Evolutionary conservation across 2,888 invertebrate genomes (phyloP), one percentile per base, ranked within the genome.

Genomic region (Callinectes sapidus): DNA sequence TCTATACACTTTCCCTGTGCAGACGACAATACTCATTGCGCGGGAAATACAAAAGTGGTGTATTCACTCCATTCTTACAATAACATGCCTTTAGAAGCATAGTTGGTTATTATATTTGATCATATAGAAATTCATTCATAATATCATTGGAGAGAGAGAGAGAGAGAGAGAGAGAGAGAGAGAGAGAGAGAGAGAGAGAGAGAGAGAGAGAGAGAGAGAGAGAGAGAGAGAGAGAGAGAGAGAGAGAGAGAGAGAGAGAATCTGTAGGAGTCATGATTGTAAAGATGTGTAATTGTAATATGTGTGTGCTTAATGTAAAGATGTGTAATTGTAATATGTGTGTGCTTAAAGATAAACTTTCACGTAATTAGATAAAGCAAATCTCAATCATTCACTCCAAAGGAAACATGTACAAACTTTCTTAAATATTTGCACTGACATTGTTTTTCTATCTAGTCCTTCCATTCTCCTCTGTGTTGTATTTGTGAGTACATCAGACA

Each of bases 1-100:
- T 81, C 81, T 81, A 32, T 81, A 81, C 81, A 81, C 81, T 81
- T 81, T 81, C 81, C 81, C 81, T 81, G 18, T 35, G 81, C 81
- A 81, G 81, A 81, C 81, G 81, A 81, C 81, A 81, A 81, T 35
- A 32, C 13, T 1, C 18, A 35, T 81, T 32, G 1, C 1, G n/a
- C 81, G 81, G 16, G 16, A 81, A 16, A 81, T 81, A 35, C 35
- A 81, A 81, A 81, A 28, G 2, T 28, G 0, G 39, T n/a, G 28
- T 13, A 5, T 28, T 71, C 28, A n/a, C 8, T 28, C 28, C 28
- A n/a, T 28, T 71, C 28, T 71, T 71, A 10, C 71, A 10, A 8
- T 3, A 16, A 18, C 18, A 23, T 61, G 2, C 61, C 5, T 23
- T 23, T 23, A 61, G 1, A 3, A 1, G 3, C 61, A 61, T 61